A percentile compares a stretch with the other conserved stretches of the same genome.
These are phyloP conservation scores for Mesitornis unicolor DNA, from an alignment of 2,113 vertebrate species.

Conservation along the genomic window DNA sequence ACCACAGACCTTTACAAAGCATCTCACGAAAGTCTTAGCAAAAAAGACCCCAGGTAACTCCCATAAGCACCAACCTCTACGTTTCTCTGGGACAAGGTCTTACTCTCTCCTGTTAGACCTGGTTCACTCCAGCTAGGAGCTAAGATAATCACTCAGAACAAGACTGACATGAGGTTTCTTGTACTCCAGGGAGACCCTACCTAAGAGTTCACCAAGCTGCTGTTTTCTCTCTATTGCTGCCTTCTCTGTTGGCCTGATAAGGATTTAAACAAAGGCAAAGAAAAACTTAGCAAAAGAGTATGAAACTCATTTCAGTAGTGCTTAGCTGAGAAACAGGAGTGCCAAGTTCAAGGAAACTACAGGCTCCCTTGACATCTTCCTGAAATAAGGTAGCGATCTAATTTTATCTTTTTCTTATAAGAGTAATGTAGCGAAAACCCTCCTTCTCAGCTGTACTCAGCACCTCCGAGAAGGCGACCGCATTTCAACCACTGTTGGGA, in stretches of 20 bases:
- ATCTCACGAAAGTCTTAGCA: background rate
- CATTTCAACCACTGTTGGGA: slow-evolving; percentile 27
- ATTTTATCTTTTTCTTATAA: background rate
- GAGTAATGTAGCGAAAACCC: background rate
- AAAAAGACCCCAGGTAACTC: background rate
- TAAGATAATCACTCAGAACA: background rate
- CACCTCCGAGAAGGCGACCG: background rate
- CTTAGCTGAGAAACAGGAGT: background rate
- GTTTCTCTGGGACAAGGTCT: background rate
- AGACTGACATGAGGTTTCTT: background rate
- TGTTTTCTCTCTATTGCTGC: background rate
- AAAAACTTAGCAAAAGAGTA: background rate
- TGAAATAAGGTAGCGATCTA: background rate
- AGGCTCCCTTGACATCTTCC: background rate
- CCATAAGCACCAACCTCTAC: background rate
- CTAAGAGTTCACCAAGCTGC: background rate
- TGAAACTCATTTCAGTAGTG: background rate
- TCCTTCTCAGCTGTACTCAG: background rate
- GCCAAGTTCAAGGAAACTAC: background rate
- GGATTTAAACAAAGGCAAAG: background rate
- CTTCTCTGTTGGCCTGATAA: background rate
- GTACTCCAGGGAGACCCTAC: background rate
- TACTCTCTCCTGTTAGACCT: background rate
- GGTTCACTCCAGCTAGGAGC: background rate
- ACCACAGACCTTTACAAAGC: background rate